phyloP scores from a whole-genome alignment of 2,113 vertebrate species.

The Rostratula benghalensis region DNA sequence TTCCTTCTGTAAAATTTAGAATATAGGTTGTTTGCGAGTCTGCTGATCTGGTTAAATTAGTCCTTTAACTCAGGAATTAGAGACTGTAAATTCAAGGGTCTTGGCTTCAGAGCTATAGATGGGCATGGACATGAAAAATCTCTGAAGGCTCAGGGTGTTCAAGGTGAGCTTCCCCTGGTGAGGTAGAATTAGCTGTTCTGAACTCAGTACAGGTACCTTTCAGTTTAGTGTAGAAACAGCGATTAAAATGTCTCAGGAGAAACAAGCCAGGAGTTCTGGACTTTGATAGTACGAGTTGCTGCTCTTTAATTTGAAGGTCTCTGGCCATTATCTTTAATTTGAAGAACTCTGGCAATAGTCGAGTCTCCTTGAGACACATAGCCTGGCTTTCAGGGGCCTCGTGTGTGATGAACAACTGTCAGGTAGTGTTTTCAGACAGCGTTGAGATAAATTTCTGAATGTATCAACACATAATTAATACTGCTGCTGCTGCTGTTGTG shows the following conservation, averaged over 20 bases:
- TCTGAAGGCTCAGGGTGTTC: background rate
- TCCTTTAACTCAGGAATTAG: background rate
- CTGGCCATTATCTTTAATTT: background rate
- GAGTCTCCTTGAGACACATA: background rate
- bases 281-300: background rate
- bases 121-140: background rate
- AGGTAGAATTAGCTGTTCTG: background rate
- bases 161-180: background rate
- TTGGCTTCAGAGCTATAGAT: background rate
- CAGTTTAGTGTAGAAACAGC: background rate
- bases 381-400: background rate
- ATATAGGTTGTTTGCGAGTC: background rate
- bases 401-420: rapidly evolving
- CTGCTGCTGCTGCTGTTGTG: background rate
- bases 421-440: background rate
- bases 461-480: background rate
- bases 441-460: background rate
- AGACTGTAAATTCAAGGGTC: background rate
- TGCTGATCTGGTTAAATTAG: background rate
- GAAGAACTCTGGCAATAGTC: background rate
- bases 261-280: background rate
- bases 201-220: background rate
- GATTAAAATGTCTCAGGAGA: background rate
- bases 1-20: background rate
- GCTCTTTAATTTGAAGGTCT: background rate